Evolutionary conservation across 2,113 vertebrate species (phyloP).

Genomic region (Amblyornis subalaris): DNA sequence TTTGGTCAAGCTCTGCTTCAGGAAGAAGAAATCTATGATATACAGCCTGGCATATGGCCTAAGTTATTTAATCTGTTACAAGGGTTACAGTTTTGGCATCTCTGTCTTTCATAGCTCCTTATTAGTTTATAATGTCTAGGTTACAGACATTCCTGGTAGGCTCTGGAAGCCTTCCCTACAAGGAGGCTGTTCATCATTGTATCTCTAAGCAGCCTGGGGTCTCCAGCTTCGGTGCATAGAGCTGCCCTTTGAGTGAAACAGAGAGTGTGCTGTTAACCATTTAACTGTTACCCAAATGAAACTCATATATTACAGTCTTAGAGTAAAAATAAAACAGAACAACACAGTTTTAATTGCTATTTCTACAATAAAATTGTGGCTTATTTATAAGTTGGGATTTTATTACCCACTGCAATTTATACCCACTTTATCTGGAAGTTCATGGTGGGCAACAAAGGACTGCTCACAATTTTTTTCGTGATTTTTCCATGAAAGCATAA

Average conservation of each 20-base stretch:
- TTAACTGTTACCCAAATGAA: slow-evolving; percentile 57
- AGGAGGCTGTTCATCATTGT: slow-evolving; percentile 26
- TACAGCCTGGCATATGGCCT: background rate
- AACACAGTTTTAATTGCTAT: slow-evolving; percentile 66
- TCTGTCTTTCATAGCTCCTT: background rate
- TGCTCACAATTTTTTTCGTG: slow-evolving; percentile 32
- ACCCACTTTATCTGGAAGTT: slow-evolving; percentile 65
- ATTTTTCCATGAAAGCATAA: slow-evolving; percentile 67
- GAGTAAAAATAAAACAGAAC: slow-evolving; percentile 61
- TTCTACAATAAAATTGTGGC: slow-evolving; percentile 69
- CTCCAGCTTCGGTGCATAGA: background rate
- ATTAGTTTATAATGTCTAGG: background rate
- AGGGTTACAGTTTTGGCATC: slow-evolving; percentile 16
- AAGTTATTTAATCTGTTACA: slow-evolving; percentile 47
- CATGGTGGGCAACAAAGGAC: slow-evolving; percentile 64
- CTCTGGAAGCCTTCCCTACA: slow-evolving; percentile 10
- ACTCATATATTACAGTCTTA: slow-evolving; percentile 57
- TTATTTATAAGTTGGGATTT: slow-evolving; percentile 69
- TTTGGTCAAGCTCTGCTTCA: background rate
- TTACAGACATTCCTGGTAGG: background rate
- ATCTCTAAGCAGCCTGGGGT: slow-evolving; percentile 11
- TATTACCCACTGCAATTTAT: slow-evolving; percentile 71
- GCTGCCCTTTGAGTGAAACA: slow-evolving; percentile 38
- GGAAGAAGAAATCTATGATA: background rate
- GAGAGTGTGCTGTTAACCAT: slow-evolving; percentile 14